Base-by-base conservation (phyloP, 2,888 invertebrate species). In the Buathra laborator region DNA sequence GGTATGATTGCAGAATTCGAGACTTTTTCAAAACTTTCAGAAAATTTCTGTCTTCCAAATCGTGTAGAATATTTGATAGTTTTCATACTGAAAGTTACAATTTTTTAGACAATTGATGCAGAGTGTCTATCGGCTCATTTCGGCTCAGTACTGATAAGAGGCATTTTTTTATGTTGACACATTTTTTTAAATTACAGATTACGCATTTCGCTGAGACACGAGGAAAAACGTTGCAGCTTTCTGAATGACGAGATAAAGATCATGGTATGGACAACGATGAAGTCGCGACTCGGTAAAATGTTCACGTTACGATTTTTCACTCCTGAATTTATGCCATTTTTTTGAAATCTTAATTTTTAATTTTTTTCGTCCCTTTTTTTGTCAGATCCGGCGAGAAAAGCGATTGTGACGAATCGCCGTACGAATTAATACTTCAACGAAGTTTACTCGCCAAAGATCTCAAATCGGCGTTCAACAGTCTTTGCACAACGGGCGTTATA, bases 171-270 rank as follows among this genome's bases (percentile, higher is more conserved):
- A 46, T 16, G 32, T 14, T n/a, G 37, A 1, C 16, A 19, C 7
- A 46, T 59, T 71, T 32, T 67, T 79, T 56, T 24, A 5, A 53
- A 75, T 86, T 84, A 19, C 84, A 92, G 98, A 91, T 95, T 98
- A 87, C 98, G 98, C 0, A 96, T 97, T 89, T 98, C 98, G 24
- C 94, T 99, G 71, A 95, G 97, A 85, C 98, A 98, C 92, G 99
- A 99, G 94, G 99, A 99, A 94, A 96, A 97, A 87, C 95, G 99
- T 86, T 97, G 97, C 92, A 97, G 97, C 14, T 99, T 98, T 94
- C 95, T 99, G 75, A 97, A 97, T 29, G 96, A 97, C 89, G 98
- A 99, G 95, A 98, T 98, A 91, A 97, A 97, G 94, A 95, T 96
- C 71, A 99, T 99, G 98, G 97, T 95, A 24, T 94, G 94, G 1